Conservation (phyloP, 2,113 vertebrate species). For the Cyanoderma ruficeps region DNA sequence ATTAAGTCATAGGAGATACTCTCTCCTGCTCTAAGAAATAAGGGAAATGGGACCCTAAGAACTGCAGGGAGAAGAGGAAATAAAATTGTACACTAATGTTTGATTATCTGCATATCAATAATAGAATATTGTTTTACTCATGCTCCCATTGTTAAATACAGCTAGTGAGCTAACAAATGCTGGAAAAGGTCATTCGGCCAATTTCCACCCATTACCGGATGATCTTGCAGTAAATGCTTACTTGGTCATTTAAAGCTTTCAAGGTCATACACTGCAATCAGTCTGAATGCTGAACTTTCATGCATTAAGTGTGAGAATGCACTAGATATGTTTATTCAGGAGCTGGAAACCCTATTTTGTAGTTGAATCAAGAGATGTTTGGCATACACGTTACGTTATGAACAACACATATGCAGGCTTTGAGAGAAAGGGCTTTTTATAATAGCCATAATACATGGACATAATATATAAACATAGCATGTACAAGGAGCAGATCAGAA, state of each 20-base stretch:
- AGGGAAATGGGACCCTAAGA: neutral
- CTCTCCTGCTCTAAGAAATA: neutral
- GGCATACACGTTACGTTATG: fast-evolving
- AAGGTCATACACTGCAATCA: neutral
- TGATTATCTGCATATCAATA: neutral
- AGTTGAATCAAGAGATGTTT: neutral
- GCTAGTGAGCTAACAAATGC: neutral
- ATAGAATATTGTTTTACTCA: neutral
- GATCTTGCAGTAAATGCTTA: neutral
- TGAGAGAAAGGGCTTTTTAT: neutral
- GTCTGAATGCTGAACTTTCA: neutral
- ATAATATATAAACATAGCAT: neutral
- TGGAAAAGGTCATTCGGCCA: neutral
- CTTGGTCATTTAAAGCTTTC: neutral
- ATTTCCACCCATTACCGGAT: neutral
- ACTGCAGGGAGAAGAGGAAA: neutral
- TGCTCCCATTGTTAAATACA: neutral
- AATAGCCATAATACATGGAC: neutral
- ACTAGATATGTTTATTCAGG: neutral
- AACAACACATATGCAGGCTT: neutral
- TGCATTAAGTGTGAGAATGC: neutral
- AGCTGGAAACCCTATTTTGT: neutral
- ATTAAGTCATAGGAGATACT: neutral
- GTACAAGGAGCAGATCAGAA: neutral
- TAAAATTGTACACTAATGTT: neutral